Percentiles rank a stretch among this genome's conserved stretches.
Conservation (phyloP, 2,888 invertebrate genomes). For the Gymnosoma rotundatum region DNA sequence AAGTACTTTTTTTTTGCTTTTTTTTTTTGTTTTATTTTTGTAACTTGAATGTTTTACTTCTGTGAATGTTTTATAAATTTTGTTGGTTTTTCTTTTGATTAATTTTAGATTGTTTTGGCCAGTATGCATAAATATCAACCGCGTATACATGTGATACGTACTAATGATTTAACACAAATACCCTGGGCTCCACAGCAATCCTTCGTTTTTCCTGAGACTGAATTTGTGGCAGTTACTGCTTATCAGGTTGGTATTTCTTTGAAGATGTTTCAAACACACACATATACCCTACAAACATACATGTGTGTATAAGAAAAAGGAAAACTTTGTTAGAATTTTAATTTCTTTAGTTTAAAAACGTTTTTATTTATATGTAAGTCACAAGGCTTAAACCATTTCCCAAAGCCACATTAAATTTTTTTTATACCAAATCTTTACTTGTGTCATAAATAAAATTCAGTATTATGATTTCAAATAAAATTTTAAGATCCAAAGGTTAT, state of each 20-base stretch:
- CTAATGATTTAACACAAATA: slow-evolving; percentile 87
- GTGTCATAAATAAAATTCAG: background rate
- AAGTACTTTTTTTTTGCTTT: slow-evolving; percentile 82
- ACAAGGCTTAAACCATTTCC: no score
- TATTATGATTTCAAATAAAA: background rate
- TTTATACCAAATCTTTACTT: no score
- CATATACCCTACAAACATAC: no score
- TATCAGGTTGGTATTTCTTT: slow-evolving; percentile 88
- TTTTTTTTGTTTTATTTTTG: background rate
- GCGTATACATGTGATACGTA: slow-evolving; percentile 91
- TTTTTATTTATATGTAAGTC: no score
- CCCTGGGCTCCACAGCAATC: slow-evolving; percentile 88
- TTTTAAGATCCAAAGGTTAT: no score
- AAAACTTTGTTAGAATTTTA: no score
- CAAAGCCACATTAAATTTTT: no score
- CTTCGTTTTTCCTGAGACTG: slow-evolving; percentile 90
- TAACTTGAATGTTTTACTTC: background rate
- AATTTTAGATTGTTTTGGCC: slow-evolving; percentile 90
- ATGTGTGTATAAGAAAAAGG: no score
- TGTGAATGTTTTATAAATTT: background rate
- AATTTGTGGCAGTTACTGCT: slow-evolving; percentile 98
- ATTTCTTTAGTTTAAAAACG: no score
- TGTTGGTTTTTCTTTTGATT: background rate
- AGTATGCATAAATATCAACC: slow-evolving; percentile 99
- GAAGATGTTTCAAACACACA: no score